Conservation (phyloP, 1,140 invertebrate genomes). For the Leucophenga varia region DNA sequence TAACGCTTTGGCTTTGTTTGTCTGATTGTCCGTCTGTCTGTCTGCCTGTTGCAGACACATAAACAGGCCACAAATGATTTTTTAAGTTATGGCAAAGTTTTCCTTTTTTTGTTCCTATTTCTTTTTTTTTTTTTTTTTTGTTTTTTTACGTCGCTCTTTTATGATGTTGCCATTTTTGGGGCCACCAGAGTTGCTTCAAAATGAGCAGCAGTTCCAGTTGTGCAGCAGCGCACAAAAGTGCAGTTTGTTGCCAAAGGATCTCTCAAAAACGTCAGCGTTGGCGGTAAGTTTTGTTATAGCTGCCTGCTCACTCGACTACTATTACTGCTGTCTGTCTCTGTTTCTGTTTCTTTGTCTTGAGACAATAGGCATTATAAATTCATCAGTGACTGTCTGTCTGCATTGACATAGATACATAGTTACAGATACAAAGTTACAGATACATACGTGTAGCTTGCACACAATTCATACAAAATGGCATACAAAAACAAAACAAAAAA, state of each 20-base stretch:
- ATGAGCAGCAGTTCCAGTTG: no score
- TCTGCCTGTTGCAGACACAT: no score
- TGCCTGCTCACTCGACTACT: background rate
- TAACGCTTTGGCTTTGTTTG: no score
- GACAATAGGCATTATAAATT: constrained; percentile 53
- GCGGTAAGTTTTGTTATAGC: no score
- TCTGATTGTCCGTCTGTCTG: no score
- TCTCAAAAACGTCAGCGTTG: no score
- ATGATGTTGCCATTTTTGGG: constrained; percentile 9
- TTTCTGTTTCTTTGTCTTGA: constrained; percentile 4
- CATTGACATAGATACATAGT: constrained; percentile 19
- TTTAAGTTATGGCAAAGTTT: constrained; percentile 6
- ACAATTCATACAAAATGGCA: no score
- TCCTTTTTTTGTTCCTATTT: constrained; percentile 18
- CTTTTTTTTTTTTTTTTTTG: constrained; percentile 8
- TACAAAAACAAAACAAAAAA: no score
- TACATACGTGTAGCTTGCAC: constrained; percentile 11
- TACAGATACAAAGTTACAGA: constrained; percentile 5
- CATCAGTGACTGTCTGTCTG: constrained; percentile 31
- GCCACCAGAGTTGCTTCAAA: constrained; percentile 13
- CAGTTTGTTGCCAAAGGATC: background rate
- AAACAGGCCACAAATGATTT: background rate
- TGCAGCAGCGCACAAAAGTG: no score
- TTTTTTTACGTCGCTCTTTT: no score
- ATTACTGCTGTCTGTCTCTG: no score